Base-by-base conservation (phyloP, 2,888 invertebrate species). In the Lasioglossum marginatum region DNA sequence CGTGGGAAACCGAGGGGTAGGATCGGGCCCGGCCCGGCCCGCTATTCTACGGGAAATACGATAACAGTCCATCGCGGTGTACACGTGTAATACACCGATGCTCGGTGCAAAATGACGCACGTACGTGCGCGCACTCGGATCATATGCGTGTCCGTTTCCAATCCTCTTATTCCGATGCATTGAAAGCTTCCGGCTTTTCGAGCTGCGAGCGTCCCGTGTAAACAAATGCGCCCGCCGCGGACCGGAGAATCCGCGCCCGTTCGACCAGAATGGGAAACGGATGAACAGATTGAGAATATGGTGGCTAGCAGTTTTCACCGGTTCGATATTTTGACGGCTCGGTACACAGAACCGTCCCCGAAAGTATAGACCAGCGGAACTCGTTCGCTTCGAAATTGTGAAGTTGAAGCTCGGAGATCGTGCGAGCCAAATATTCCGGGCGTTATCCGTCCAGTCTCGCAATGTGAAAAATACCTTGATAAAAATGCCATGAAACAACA, bases 131-230 rank as follows among this genome's bases (percentile, higher is more conserved):
- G 40, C 23, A 3, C 31, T 48, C 77, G 45, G 79, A 72, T 79
- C 66, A 79, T 82, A 71, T 70, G 27, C 75, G 66, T 34, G 66
- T 34, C 34, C 19, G 66, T 66, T 66, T 34, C 52, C 83, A 81
- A 83, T 83, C 83, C 81, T 81, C 77, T 83, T 81, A 81, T 77
- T 77, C 81, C 68, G 37, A 66, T 16, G 72, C 72, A 73, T 77
- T 73, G 77, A 77, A 77, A 83, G 81, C 81, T 73, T 74, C 37
- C 48, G 27, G 72, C 57, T 27, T 66, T 81, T 19, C 31, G 23
- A 16, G 14, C 31, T 23, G 73, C 43, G 45, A 57, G 34, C 34
- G 68, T 45, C 48, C 71, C 45, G 68, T 19, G 45, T 63, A 72
- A 72, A 43, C 73, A 40, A 77, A 81, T 40, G 48, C 66, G 66